Conservation (phyloP, 2,888 invertebrate species). For the Liopterus haemorrhoidalis region DNA sequence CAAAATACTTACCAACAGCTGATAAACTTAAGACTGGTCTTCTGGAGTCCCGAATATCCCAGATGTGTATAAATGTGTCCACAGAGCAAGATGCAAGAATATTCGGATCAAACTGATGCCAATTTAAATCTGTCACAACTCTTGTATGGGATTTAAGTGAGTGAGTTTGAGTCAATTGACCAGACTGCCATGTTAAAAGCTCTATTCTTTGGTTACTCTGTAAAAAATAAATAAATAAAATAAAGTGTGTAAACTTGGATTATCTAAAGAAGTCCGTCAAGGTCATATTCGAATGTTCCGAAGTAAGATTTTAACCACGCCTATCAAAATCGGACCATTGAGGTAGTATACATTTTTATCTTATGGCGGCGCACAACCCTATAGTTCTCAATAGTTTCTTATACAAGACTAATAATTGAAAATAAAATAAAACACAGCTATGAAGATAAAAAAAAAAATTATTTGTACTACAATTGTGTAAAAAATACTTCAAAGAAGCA, state of each 20-base stretch:
- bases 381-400: too few species aligned
- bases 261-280: slow-evolving; percentile 3
- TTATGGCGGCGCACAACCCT: too few species aligned
- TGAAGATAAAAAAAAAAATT: too few species aligned
- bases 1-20: slow-evolving; percentile 68
- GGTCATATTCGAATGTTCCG: too few species aligned
- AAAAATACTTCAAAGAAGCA: too few species aligned
- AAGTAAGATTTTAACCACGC: too few species aligned
- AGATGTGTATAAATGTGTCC: slow-evolving; percentile 88
- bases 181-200: slow-evolving; percentile 71
- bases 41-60: slow-evolving; percentile 84
- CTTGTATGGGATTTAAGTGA: slow-evolving; percentile 76
- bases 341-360: too few species aligned
- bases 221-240: slow-evolving; percentile 34
- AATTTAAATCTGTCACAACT: slow-evolving; percentile 85
- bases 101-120: slow-evolving; percentile 75
- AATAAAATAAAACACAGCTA: too few species aligned
- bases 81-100: slow-evolving; percentile 84
- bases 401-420: too few species aligned
- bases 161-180: slow-evolving; percentile 65
- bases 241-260: slow-evolving; percentile 17
- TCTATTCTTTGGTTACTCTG: slow-evolving; percentile 85
- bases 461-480: too few species aligned
- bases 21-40: slow-evolving; percentile 79
- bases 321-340: too few species aligned